phyloP scores from a whole-genome alignment of 2,113 vertebrate species.

The Hemiprocne comata region DNA sequence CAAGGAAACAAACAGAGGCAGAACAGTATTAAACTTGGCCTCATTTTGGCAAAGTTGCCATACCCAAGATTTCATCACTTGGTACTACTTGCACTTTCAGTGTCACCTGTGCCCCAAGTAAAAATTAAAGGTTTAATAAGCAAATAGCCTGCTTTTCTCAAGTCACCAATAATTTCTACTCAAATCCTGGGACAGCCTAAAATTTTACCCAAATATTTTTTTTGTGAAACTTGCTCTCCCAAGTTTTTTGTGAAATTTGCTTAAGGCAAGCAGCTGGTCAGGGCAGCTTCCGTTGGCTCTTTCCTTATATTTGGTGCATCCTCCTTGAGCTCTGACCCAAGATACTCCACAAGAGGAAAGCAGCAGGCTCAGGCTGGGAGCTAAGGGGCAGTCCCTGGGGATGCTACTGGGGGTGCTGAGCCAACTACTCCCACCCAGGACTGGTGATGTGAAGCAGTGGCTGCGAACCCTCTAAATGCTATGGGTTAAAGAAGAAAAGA shows the following conservation, averaged over 20 bases:
- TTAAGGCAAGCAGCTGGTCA: not conserved
- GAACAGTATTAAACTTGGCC: not conserved
- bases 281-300: fast-evolving
- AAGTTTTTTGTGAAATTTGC: not conserved
- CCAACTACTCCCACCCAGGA: not conserved
- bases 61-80: not conserved
- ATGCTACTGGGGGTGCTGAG: not conserved
- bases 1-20: not conserved
- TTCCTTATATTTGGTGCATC: fast-evolving
- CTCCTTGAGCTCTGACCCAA: fast-evolving
- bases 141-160: not conserved
- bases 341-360: not conserved
- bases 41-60: not conserved
- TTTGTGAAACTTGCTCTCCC: not conserved
- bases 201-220: not conserved
- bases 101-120: not conserved
- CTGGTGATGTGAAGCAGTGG: fast-evolving
- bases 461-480: not conserved
- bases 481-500: not conserved
- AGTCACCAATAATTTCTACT: not conserved
- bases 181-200: fast-evolving
- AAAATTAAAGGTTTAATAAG: not conserved
- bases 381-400: not conserved
- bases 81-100: not conserved
- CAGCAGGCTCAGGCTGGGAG: not conserved